These are phyloP conservation scores for Carpatolechia fugitivella DNA, from an alignment of 2,888 invertebrate genomes.

Conservation along the genomic window DNA sequence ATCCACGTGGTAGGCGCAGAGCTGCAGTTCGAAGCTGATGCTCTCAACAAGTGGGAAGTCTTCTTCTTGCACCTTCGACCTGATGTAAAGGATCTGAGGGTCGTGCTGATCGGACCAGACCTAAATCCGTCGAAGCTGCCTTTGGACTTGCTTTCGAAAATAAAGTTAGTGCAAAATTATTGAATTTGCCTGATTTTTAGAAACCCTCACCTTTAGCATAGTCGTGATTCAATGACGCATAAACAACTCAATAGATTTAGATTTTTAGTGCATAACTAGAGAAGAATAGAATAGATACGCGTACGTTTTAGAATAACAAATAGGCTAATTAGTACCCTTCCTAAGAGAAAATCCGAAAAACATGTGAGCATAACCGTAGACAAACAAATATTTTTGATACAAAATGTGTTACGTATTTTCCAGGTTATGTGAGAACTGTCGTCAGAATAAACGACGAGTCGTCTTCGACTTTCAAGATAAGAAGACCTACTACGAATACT, in stretches of 20 bases:
- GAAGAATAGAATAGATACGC: too few relatives aligned
- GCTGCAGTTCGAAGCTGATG: slow-evolving; percentile 84
- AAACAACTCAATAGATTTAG: too few relatives aligned
- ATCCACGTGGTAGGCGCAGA: slow-evolving; percentile 84
- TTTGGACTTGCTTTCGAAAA: slow-evolving; percentile 75
- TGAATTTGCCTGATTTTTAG: too few relatives aligned
- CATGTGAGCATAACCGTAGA: too few relatives aligned
- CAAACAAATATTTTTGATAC: too few relatives aligned
- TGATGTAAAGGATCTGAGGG: slow-evolving; percentile 69
- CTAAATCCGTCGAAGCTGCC: slow-evolving; percentile 79
- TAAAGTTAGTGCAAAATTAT: slow-evolving; percentile 63
- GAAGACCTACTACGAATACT: slow-evolving; percentile 76
- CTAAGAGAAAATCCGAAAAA: too few relatives aligned
- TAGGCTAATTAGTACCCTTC: too few relatives aligned
- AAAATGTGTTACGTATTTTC: slow-evolving; percentile 13
- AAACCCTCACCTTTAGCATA: too few relatives aligned
- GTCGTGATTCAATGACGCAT: too few relatives aligned
- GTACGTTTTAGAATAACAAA: too few relatives aligned
- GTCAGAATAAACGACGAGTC: slow-evolving; percentile 66
- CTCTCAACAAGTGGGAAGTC: slow-evolving; percentile 84
- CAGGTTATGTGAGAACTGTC: slow-evolving; percentile 77
- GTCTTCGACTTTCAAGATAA: slow-evolving; percentile 76
- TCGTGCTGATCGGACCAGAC: slow-evolving; percentile 84
- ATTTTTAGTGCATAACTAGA: too few relatives aligned
- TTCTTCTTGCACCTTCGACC: slow-evolving; percentile 83